Percentiles rank a stretch among this genome's conserved stretches.
These are phyloP conservation scores for Apis dorsata DNA, from an alignment of 1,140 invertebrate species.

Conservation along the genomic window DNA sequence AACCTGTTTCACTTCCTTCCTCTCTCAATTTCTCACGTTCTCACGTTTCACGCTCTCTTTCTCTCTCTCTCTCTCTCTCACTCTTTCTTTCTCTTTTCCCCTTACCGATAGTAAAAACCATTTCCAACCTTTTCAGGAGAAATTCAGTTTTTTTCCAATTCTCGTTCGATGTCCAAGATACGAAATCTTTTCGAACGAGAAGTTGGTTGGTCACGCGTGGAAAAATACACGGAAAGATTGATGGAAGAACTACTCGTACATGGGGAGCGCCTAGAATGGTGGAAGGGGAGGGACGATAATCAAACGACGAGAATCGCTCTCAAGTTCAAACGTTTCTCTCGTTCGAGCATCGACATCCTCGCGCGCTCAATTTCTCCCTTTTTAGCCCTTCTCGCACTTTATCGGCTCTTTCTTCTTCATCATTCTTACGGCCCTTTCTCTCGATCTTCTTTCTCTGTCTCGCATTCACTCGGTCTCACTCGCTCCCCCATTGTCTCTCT, in stretches of 20 bases:
- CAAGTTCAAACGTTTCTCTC: neutral
- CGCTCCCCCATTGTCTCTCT: constrained; percentile 36
- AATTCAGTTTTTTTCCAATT: neutral
- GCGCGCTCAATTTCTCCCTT: neutral
- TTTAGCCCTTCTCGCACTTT: neutral
- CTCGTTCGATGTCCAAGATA: neutral
- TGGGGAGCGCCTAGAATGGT: neutral
- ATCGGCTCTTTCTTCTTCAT: neutral
- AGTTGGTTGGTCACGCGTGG: neutral
- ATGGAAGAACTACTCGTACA: constrained; percentile 7
- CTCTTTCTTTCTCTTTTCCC: constrained; percentile 4
- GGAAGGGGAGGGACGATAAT: constrained; percentile 15
- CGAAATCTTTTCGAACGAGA: neutral
- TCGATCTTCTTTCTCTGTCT: constrained; percentile 25
- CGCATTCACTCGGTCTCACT: constrained; percentile 54
- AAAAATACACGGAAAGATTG: neutral
- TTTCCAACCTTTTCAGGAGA: neutral
- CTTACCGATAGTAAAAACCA: neutral
- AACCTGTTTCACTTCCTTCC: constrained; percentile 41
- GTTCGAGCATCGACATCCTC: constrained; percentile 4
- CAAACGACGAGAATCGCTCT: neutral
- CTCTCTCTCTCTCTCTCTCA: constrained; percentile 34
- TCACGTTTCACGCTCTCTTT: constrained; percentile 20
- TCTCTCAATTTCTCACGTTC: constrained; percentile 44
- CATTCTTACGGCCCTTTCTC: constrained; percentile 47